Base-by-base conservation (phyloP, 2,113 vertebrate species). In the Nothobranchius furzeri region DNA sequence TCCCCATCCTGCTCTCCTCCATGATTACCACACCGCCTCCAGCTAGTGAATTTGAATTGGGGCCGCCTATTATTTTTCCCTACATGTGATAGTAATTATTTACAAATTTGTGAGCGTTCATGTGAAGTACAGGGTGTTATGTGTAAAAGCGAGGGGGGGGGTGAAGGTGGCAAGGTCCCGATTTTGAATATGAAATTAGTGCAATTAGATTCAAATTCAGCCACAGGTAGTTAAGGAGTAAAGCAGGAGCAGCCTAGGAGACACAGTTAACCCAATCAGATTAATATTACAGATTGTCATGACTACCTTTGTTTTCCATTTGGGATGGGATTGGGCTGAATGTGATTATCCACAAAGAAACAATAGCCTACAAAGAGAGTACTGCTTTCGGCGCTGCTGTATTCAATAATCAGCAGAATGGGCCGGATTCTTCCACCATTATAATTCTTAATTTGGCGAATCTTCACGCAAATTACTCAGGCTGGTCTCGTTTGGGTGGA, bases 61-160 rank as follows among this genome's bases (percentile, higher is more conserved):
- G 86, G 85, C 78, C 76, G 61, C 88, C 87, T 89, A 88, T 91
- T 90, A 88, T 91, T 88, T 86, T 67, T 50, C 48, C 78, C 82
- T 81, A 84, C 90, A 93, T 91, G 85, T 91, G 91, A 92, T 86
- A 92, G 89, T 91, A 92, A 93, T 93, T 90, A 92, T 92, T 91
- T 91, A 92, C 89, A 90, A 90, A 92, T 87, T 89, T 88, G 84
- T 81, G 81, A 84, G 79, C 62, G 77, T 86, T 87, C 83, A 90
- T 78, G 85, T 89, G 89, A 91, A 91, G 91, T 90, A 88, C 89
- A 86, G 89, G 87, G 85, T 88, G 69, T 84, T 88, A 65, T 89
- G 87, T 87, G 76, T 83, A 78, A 86, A 81, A 75, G 86, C 70
- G 81, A 76, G 49, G 80, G 81, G 81, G 81, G 42, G 51, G 82